These are phyloP conservation scores for Lathronympha strigana DNA, from an alignment of 2,888 invertebrate genomes.

Conservation along the genomic window DNA sequence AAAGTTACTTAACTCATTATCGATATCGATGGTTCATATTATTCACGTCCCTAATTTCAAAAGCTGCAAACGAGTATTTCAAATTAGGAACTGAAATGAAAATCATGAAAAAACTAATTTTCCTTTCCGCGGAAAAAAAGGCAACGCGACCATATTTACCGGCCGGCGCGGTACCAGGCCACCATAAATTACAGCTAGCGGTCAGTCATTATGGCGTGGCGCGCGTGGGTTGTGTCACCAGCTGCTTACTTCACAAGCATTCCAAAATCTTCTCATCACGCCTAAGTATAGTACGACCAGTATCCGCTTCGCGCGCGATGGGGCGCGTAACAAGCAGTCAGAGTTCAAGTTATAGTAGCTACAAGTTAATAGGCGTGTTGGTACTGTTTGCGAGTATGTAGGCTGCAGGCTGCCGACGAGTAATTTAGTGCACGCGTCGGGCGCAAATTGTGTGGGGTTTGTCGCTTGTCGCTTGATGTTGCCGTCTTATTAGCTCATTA, in stretches of 20 bases:
- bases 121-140: slow-evolving; percentile 45
- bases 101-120: slow-evolving; percentile 38
- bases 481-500: slow-evolving; percentile 39
- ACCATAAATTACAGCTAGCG: slow-evolving; percentile 68
- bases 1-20: no score
- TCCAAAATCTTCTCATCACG: not conserved
- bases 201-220: slow-evolving; percentile 51
- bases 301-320: not conserved
- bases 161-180: slow-evolving; percentile 63
- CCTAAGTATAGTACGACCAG: not conserved
- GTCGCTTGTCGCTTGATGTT: slow-evolving; percentile 37
- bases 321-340: not conserved
- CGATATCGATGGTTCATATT: no score
- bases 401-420: slow-evolving; percentile 37
- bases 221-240: slow-evolving; percentile 42
- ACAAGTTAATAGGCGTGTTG: not conserved
- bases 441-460: slow-evolving; percentile 39
- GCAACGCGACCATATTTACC: slow-evolving; percentile 52
- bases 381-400: not conserved
- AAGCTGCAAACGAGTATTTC: not conserved
- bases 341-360: not conserved
- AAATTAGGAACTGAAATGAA: slow-evolving; percentile 18
- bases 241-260: slow-evolving; percentile 9
- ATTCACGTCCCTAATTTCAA: not conserved
- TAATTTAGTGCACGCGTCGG: slow-evolving; percentile 42